Base-by-base conservation (phyloP, 1,140 invertebrate genomes). In the Bombus superbus region DNA sequence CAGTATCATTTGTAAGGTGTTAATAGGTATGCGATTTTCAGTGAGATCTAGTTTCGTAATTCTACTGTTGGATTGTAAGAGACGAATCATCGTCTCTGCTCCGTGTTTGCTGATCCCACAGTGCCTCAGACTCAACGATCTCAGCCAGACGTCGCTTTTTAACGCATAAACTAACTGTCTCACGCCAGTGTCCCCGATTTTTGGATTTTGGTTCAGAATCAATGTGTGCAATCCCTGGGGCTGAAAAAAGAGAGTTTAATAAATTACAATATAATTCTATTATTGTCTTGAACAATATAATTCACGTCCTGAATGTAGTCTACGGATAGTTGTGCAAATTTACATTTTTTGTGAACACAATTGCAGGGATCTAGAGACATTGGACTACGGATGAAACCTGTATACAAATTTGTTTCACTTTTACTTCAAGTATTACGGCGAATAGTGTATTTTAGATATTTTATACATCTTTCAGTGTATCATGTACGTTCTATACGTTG, bases 71-170 rank as follows among this genome's bases (percentile, higher is more conserved):
- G 69, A 80, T 80, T 88, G 74, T 38, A 92, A 42, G 18, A 91
- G 6, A 13, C 80, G 69, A 6, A 88, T 72, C 15, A 88, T 69
- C n/a, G 76, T 59, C 32, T 89, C 71, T 25, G 71, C 91, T 66
- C 90, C 86, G 1, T 38, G 78, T 72, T 83, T 83, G 8, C 84
- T 88, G 4, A 92, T 71, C 0, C 90, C 91, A n/a, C 91, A 92
- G 32, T 18, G 72, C 40, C 80, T 86, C 35, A 92, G 4, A 11
- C 78, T 84, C 53, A 92, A 75, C 5, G 69, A 82, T 68, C 73
- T 91, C 42, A 92, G 15, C 87, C 87, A 92, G 22, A 85, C 87
- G 57, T 92, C 86, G 44, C 80, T 81, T 40, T 87, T 89, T 28
- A 92, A 83, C 0, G 64, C 68, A 10, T 71, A 13, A n/a, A 59